Evolutionary conservation across 1,140 invertebrate species (phyloP).

Genomic region (Caenorhabditis tropicalis): DNA sequence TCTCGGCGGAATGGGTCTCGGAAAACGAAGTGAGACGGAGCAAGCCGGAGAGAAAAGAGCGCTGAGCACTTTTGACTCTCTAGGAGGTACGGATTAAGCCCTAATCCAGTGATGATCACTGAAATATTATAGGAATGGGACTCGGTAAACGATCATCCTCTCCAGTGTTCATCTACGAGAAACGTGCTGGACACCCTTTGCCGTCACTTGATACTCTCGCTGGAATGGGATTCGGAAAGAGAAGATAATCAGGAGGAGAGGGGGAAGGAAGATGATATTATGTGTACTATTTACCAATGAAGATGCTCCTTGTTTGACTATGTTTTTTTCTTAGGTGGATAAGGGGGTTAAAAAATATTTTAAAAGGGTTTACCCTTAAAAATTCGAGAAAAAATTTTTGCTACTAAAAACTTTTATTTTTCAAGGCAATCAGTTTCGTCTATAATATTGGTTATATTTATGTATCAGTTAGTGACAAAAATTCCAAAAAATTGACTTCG

Average conservation of each 20-base stretch:
- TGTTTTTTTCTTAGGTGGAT: too few species aligned
- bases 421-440: too few species aligned
- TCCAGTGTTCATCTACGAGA: background rate
- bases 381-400: too few species aligned
- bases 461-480: too few species aligned
- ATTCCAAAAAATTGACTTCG: too few species aligned
- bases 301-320: background rate
- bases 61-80: conserved; percentile 5
- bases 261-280: background rate
- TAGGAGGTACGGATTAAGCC: background rate
- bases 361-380: background rate
- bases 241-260: background rate
- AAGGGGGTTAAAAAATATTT: too few species aligned
- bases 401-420: too few species aligned
- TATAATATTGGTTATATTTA: too few species aligned
- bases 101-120: background rate
- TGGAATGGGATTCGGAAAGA: conserved; percentile 24
- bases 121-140: background rate
- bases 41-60: conserved; percentile 13
- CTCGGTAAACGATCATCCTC: conserved; percentile 16
- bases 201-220: background rate
- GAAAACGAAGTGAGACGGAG: background rate
- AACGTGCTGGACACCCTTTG: background rate
- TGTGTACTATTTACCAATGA: background rate
- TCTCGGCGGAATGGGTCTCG: background rate